Conservation (phyloP, 2,113 vertebrate species). For the Rhinopithecus roxellana region DNA sequence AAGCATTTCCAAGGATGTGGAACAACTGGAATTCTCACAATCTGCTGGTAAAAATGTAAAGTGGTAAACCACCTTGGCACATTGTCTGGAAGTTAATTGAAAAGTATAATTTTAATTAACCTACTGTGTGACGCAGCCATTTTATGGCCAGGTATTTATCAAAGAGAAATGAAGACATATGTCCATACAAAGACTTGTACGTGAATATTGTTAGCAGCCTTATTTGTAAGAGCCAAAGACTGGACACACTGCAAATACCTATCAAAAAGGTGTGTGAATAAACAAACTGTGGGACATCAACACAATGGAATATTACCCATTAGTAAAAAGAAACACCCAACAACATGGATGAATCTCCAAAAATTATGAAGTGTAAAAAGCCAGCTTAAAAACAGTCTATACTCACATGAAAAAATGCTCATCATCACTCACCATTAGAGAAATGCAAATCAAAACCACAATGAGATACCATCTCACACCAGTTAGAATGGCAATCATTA, state of each 20-base stretch:
- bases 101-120: background rate
- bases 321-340: background rate
- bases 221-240: background rate
- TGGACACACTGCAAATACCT: background rate
- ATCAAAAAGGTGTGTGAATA: background rate
- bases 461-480: too few relatives aligned
- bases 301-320: background rate
- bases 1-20: background rate
- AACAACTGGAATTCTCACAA: background rate
- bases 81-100: background rate
- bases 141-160: background rate
- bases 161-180: background rate
- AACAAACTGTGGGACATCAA: background rate
- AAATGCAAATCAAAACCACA: too few relatives aligned
- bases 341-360: background rate
- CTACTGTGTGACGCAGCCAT: background rate
- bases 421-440: too few relatives aligned
- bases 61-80: background rate
- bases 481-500: too few relatives aligned
- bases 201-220: background rate
- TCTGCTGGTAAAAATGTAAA: background rate
- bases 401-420: too few relatives aligned
- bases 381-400: background rate
- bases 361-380: background rate
- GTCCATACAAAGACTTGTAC: background rate